These are phyloP conservation scores for Drosophila picticornis DNA, from an alignment of 2,888 invertebrate species.

Conservation along the genomic window DNA sequence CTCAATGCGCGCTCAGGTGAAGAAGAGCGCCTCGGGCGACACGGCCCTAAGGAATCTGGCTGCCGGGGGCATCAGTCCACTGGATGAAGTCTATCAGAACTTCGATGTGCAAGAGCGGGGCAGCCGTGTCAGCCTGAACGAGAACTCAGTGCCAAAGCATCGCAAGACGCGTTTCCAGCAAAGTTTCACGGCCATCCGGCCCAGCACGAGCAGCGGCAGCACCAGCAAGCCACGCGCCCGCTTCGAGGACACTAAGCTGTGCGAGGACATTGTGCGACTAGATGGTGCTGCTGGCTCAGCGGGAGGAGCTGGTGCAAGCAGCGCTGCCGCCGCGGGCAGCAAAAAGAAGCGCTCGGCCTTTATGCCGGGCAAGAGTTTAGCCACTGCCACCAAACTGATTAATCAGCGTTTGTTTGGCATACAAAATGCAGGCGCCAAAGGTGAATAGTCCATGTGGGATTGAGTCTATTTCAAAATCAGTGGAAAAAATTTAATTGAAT, in stretches of 20 bases:
- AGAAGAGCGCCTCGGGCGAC: conserved; percentile 93
- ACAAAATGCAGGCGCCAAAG: conserved; percentile 86
- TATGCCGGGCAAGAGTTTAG: conserved; percentile 88
- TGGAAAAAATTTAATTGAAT: neutral
- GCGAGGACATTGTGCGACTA: conserved; percentile 86
- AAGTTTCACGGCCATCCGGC: conserved; percentile 86
- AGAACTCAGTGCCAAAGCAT: conserved; percentile 91
- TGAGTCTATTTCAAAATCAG: neutral
- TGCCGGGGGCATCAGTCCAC: conserved; percentile 86
- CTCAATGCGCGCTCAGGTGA: conserved; percentile 87
- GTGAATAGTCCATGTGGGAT: conserved; percentile 55
- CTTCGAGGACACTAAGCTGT: conserved; percentile 86
- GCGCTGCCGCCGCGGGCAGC: conserved; percentile 53
- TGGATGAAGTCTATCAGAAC: conserved; percentile 87
- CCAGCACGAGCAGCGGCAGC: conserved; percentile 86
- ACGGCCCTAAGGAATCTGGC: conserved; percentile 89
- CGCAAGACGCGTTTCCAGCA: conserved; percentile 95
- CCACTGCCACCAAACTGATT: conserved; percentile 90
- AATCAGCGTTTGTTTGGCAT: conserved; percentile 91
- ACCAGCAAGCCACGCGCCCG: conserved; percentile 76
- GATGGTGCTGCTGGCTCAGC: conserved; percentile 54
- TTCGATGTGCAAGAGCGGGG: conserved; percentile 86
- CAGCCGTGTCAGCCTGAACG: conserved; percentile 88
- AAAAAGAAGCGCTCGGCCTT: conserved; percentile 86
- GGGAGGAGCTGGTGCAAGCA: conserved; percentile 13